Conservation (phyloP, 2,797 vertebrate genomes). For the Micromesistius poutassou region DNA sequence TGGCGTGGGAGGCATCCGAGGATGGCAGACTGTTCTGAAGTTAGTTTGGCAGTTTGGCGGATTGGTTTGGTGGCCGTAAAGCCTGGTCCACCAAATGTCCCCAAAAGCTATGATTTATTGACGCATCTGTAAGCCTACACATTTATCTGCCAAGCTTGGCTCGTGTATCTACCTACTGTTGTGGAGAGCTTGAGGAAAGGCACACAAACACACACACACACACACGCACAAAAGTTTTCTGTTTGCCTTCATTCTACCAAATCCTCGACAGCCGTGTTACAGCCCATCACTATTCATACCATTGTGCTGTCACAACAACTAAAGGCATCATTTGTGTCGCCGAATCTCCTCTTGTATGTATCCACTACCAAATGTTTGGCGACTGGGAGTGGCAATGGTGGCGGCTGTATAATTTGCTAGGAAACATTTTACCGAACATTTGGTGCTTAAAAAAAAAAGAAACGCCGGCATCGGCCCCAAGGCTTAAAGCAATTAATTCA, state of each 20-base stretch:
- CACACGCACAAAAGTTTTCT: slow-evolving; percentile 64
- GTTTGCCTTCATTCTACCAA: slow-evolving; percentile 68
- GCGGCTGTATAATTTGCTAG: slow-evolving; percentile 71
- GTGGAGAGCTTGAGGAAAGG: not conserved
- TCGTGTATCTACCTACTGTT: slow-evolving; percentile 47
- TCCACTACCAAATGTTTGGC: slow-evolving; percentile 74
- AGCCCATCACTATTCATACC: slow-evolving; percentile 69
- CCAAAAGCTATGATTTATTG: slow-evolving; percentile 73
- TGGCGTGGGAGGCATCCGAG: slow-evolving; percentile 43
- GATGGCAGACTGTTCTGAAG: slow-evolving; percentile 66
- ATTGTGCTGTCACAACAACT: slow-evolving; percentile 68
- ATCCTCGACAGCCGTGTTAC: slow-evolving; percentile 69
- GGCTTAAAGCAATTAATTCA: slow-evolving; percentile 99
- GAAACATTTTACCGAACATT: slow-evolving; percentile 89
- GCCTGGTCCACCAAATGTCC: slow-evolving; percentile 70
- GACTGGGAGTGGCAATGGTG: slow-evolving; percentile 38
- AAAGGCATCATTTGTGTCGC: slow-evolving; percentile 71
- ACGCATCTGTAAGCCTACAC: slow-evolving; percentile 72
- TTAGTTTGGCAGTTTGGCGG: slow-evolving; percentile 61
- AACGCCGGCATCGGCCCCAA: slow-evolving; percentile 83
- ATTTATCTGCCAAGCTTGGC: slow-evolving; percentile 71
- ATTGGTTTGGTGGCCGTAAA: slow-evolving; percentile 64
- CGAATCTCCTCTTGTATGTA: slow-evolving; percentile 70
- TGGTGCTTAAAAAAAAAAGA: slow-evolving; percentile 74
- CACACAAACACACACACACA: slow-evolving; percentile 17